These are phyloP conservation scores for Puffinus mauretanicus DNA, from an alignment of 2,113 vertebrate genomes.

Conservation along the genomic window DNA sequence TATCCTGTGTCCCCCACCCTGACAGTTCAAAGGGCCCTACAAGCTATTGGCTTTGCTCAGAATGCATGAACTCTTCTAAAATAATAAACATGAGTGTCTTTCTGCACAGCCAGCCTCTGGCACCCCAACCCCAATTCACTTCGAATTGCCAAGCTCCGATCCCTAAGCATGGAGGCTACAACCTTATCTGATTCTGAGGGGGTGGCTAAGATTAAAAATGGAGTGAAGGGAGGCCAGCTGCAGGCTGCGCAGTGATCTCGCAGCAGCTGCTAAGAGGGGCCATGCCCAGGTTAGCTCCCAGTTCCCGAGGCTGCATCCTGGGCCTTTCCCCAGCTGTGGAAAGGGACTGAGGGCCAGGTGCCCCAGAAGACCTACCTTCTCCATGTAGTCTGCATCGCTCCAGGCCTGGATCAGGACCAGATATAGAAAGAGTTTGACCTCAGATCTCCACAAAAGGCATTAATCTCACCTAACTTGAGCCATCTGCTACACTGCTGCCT, in stretches of 20 bases:
- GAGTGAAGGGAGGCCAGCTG: not conserved
- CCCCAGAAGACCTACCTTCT: not conserved
- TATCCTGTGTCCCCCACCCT: not conserved
- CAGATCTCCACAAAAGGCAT: not conserved
- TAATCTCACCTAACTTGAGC: not conserved
- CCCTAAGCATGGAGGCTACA: not conserved
- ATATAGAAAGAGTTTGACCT: not conserved
- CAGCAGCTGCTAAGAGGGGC: not conserved
- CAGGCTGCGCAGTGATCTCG: not conserved
- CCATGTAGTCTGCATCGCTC: not conserved
- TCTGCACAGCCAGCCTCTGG: not conserved
- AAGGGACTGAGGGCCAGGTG: not conserved
- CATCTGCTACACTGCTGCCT: not conserved
- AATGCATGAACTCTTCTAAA: not conserved
- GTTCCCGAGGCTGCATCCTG: not conserved
- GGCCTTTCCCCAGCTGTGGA: not conserved
- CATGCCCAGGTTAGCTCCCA: not conserved
- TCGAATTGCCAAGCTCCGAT: accelerated
- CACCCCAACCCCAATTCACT: not conserved
- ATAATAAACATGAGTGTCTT: not conserved
- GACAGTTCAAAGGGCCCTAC: not conserved
- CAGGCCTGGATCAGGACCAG: not conserved
- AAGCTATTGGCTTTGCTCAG: not conserved
- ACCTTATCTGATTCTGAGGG: not conserved
- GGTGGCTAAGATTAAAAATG: not conserved